phyloP scores from a whole-genome alignment of 2,888 invertebrate species.

The Yponomeuta sedellus region DNA sequence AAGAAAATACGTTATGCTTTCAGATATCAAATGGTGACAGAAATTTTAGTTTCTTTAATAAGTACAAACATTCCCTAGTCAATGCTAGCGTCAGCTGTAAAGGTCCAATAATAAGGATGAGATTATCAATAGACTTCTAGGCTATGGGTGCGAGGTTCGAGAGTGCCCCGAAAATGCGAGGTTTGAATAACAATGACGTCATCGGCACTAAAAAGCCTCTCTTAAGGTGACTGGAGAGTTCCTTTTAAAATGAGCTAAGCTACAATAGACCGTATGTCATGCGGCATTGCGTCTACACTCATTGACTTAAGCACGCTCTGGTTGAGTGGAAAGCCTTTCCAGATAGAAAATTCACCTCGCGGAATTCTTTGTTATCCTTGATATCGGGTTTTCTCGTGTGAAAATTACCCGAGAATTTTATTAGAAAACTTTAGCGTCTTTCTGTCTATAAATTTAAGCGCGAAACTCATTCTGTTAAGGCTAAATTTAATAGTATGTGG shows the following conservation, averaged over 20 bases:
- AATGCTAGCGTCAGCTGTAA: too few relatives aligned
- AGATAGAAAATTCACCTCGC: not conserved
- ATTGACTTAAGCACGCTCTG: not conserved
- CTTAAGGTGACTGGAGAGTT: conserved; percentile 9
- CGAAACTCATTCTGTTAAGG: not conserved
- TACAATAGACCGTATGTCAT: not conserved
- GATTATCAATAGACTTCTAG: not conserved
- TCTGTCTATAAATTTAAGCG: not conserved
- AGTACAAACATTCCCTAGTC: too few relatives aligned
- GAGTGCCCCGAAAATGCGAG: not conserved
- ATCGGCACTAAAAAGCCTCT: not conserved
- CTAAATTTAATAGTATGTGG: not conserved
- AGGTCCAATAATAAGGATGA: not conserved
- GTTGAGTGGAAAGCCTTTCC: not conserved
- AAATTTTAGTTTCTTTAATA: too few relatives aligned
- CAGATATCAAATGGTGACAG: too few relatives aligned
- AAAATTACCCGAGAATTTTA: not conserved
- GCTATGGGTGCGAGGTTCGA: not conserved
- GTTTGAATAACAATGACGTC: conserved; percentile 9
- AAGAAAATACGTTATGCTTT: too few relatives aligned
- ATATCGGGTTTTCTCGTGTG: not conserved
- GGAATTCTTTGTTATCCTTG: not conserved
- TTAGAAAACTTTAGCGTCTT: not conserved
- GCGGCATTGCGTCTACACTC: not conserved
- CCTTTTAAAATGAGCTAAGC: not conserved